These are phyloP conservation scores for Lacanobia oleracea DNA, from an alignment of 2,888 invertebrate genomes.

Conservation along the genomic window DNA sequence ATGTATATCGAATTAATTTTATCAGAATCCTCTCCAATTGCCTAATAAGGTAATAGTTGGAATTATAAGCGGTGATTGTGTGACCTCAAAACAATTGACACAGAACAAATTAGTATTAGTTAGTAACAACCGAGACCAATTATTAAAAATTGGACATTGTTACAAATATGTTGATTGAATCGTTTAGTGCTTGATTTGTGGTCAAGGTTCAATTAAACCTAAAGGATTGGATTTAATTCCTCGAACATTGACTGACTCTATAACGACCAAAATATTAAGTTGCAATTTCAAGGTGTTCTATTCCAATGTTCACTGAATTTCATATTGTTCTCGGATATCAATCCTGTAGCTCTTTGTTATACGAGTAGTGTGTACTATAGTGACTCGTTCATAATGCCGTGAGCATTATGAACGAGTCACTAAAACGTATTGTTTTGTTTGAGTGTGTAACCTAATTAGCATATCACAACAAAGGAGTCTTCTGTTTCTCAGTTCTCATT, in stretches of 20 bases:
- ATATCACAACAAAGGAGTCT: constrained; percentile 75
- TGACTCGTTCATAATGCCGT: constrained; percentile 42
- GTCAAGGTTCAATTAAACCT: constrained; percentile 22
- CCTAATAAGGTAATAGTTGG: constrained; percentile 28
- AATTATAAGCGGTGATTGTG: constrained; percentile 10
- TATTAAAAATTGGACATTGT: constrained; percentile 35
- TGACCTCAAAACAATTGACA: constrained; percentile 47
- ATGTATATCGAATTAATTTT: constrained; percentile 42
- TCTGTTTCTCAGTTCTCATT: constrained; percentile 71
- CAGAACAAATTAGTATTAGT: constrained; percentile 32
- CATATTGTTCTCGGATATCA: constrained; percentile 16
- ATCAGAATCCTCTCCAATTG: constrained; percentile 32
- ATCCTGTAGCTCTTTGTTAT: constrained; percentile 19
- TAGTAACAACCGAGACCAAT: constrained; percentile 34
- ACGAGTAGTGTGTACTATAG: constrained; percentile 16
- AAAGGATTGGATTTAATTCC: constrained; percentile 1
- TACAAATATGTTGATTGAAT: constrained; percentile 35
- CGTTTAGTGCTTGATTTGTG: constrained; percentile 31
- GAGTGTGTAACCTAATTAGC: constrained; percentile 71
- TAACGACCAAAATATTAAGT: background rate
- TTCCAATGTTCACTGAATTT: constrained; percentile 16
- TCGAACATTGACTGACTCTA: background rate
- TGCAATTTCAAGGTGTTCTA: background rate
- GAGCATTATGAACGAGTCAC: no score
- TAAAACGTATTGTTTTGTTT: constrained; percentile 64